Base-by-base conservation (phyloP, 2,113 vertebrate species). In the Hepsetus odoe region DNA sequence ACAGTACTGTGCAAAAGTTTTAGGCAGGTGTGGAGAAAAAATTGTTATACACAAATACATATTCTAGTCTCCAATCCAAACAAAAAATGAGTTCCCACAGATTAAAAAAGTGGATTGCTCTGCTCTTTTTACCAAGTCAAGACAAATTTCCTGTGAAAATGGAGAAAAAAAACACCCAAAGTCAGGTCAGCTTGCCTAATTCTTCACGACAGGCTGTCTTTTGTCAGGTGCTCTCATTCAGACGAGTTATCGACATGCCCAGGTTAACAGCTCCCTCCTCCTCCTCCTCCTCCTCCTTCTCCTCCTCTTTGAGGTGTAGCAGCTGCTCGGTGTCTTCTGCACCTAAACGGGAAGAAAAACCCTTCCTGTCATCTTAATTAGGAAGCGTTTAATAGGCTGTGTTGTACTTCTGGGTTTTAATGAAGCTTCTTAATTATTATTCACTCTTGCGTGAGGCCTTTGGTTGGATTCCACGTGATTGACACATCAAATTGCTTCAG, bases 161-260 rank as follows among this genome's bases (percentile, higher is more conserved):
- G 33, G 44, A 26, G 42, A 22, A 61, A 28, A 18, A 14, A 28
- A 46, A 74, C 70, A 68, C 14, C n/a, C n/a, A n/a, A n/a, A 33
- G 26, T 32, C 35, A 67, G 22, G 33, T n/a, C 51, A 56, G 30
- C 6, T 28, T 42, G 38, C 32, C n/a, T 75, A 76, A 75, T 76
- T 49, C 33, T 30, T 64, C 40, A 75, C 55, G 73, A 76, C 73
- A 81, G 67, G 44, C 22, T 7, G 38, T 72, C 66, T 76, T 44
- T n/a, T 67, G 35, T 72, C 44, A 71, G 44, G 71, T 65, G 33
- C 32, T 46, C 10, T 61, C 13, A 30, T 13, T 30, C 24, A 32
- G 26, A 13, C 12, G 30, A 61, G 58, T 2, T 20, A 61, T 61
- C 58, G 58, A 61, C 58, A 13, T 32, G 9, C 40, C 40, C 10